Evolutionary conservation across 1,140 invertebrate species (phyloP), one percentile per base, ranked within the genome.

Genomic region (Leptinotarsa undecemlineata): DNA sequence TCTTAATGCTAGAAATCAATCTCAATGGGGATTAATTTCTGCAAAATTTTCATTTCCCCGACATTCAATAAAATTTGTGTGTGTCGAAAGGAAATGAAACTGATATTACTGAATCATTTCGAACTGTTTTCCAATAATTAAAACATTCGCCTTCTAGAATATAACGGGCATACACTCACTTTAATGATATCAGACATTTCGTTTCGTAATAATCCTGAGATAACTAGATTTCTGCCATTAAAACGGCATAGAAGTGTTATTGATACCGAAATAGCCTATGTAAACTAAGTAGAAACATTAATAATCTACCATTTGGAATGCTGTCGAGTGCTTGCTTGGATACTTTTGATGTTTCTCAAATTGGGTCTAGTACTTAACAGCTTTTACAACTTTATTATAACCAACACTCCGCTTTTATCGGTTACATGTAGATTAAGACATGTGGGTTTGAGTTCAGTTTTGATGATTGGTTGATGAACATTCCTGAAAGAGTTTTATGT

Each of bases 271-370:
- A 68, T 68, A 68, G 66, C 66, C n/a, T 19, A 17, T 68, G 66
- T 68, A 68, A 68, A 68, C 66, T 68, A 68, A 68, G 66, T 68
- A 68, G 66, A n/a, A 68, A 68, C 66, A 68, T 68, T 68, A 68
- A 68, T 68, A 68, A 68, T 68, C 66, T 68, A 26, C 23, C 23
- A 68, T 68, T 68, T 42, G 66, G 66, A 68, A 68, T 68, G 66
- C 66, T 47, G 66, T 68, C 33, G n/a, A 68, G 42, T 42, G 66
- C 66, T 15, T 68, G 51, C n/a, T 57, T n/a, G 17, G n/a, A 57
- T 57, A 57, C 51, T 57, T 57, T 57, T 42, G 42, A 68, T 68
- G 33, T 33, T 42, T 42, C 66, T 68, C 42, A 68, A 68, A 68
- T 68, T 68, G 66, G 66, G 66, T 68, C 66, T 68, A 68, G 66